Conservation (phyloP, 1,140 invertebrate species). For the Gryon sp. region DNA sequence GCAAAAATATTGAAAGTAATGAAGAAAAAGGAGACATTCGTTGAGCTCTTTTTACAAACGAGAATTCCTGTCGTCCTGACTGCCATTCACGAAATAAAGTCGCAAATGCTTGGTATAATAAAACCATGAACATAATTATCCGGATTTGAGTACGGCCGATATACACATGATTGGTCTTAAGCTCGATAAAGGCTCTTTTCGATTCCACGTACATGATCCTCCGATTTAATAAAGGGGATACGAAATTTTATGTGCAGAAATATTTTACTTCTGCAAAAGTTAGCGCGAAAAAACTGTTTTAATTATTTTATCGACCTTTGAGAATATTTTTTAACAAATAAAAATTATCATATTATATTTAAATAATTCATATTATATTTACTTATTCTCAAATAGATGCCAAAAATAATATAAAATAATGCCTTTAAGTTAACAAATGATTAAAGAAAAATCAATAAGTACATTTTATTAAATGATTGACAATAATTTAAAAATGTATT, state of each 20-base stretch:
- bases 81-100: constrained; percentile 64
- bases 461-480: too few species aligned
- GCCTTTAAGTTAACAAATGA: too few species aligned
- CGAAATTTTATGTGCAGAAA: constrained; percentile 45
- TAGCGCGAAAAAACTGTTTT: too few species aligned
- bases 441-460: too few species aligned
- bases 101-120: constrained; percentile 70
- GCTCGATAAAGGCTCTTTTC: constrained; percentile 48
- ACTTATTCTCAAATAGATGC: too few species aligned
- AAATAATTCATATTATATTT: too few species aligned
- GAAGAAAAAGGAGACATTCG: constrained; percentile 49
- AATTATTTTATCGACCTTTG: too few species aligned
- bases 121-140: constrained; percentile 76
- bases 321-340: too few species aligned
- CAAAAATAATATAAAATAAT: too few species aligned
- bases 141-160: constrained; percentile 65
- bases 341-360: too few species aligned
- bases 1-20: constrained; percentile 59
- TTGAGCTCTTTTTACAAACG: constrained; percentile 54
- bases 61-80: constrained; percentile 24
- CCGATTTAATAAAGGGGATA: constrained; percentile 56
- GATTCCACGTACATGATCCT: constrained; percentile 56
- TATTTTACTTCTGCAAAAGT: constrained; percentile 45
- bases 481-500: too few species aligned
- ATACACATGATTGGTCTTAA: constrained; percentile 57